These are phyloP conservation scores for Varanus salvator DNA, from an alignment of 2,113 vertebrate species.

Conservation along the genomic window DNA sequence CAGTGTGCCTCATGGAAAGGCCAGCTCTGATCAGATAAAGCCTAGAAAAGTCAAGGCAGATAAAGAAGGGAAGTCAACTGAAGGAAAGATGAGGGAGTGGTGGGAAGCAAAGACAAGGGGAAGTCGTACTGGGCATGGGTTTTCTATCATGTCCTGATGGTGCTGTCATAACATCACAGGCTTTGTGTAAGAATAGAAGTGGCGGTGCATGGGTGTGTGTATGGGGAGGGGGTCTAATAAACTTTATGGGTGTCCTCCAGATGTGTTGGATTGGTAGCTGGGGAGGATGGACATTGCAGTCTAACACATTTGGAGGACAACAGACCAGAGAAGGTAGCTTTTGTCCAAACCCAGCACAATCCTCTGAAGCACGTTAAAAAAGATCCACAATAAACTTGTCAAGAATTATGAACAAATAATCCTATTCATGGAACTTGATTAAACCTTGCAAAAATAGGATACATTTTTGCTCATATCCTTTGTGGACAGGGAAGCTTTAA, in stretches of 20 bases:
- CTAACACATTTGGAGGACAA: neutral
- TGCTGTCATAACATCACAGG: neutral
- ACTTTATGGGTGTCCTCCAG: neutral
- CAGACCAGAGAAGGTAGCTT: neutral
- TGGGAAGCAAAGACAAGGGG: neutral
- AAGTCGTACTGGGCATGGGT: too few relatives aligned
- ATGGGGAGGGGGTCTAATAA: neutral
- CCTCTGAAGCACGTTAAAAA: neutral
- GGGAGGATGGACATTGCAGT: neutral
- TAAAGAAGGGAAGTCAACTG: neutral
- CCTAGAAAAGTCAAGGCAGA: neutral
- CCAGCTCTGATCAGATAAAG: neutral
- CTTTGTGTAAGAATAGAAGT: neutral
- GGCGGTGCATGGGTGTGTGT: neutral
- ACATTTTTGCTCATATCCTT: slow-evolving; percentile 56
- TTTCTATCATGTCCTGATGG: neutral
- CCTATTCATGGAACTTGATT: neutral
- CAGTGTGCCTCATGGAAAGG: neutral
- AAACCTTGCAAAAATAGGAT: slow-evolving; percentile 44
- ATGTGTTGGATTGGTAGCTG: neutral
- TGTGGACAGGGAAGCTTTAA: slow-evolving; percentile 65
- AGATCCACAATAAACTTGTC: neutral
- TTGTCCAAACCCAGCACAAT: neutral
- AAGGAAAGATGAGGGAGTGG: neutral
- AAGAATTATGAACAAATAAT: slow-evolving; percentile 15